Evolutionary conservation across 1,140 invertebrate species (phyloP), one percentile per base, ranked within the genome.

Genomic region (Hyles vespertilio): DNA sequence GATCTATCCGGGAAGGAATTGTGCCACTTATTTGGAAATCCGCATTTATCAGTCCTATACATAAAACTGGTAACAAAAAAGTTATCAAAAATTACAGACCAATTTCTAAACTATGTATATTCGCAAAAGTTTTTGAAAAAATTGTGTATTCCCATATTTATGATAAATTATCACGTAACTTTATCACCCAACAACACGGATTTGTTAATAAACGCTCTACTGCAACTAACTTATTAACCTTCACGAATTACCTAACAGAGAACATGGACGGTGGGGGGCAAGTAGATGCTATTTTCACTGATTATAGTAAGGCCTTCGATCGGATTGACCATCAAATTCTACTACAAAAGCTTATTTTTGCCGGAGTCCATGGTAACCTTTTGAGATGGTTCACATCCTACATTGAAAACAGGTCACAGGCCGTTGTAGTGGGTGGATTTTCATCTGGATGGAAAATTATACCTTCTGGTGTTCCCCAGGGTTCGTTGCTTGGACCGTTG

Each of bases 301-400:
- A 77, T 59, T 67, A 70, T 32, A 59, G 56, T 3, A 75, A 79
- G 48, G 74, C 67, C 1, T 75, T 77, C 47, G 71, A 73, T 34
- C 58, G 22, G 22, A 22, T 22, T 22, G 22, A 22, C 2, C 22
- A 22, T 22, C 22, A 22, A 1, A 22, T 22, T 47, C 22, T 63
- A 63, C 43, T 54, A 6, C 40, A 63, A 48, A 62, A 56, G 44
- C 12, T 70, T 1, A 12, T 40, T 1, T 11, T 4, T 11, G 51
- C 60, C 3, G 62, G 62, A 32, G 57, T 70, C 34, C 59, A 61
- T 10, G 61, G 64, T 9, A 40, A 58, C 34, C 33, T 79, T 11
- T 56, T 63, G 36, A 55, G 53, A 40, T 79, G 72, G 74, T 56
- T 75, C 36, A 12, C 52, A 1, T 70, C 65, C 12, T 77, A 74